These are phyloP conservation scores for Sterna hirundo DNA, from an alignment of 2,113 vertebrate genomes.

Conservation along the genomic window DNA sequence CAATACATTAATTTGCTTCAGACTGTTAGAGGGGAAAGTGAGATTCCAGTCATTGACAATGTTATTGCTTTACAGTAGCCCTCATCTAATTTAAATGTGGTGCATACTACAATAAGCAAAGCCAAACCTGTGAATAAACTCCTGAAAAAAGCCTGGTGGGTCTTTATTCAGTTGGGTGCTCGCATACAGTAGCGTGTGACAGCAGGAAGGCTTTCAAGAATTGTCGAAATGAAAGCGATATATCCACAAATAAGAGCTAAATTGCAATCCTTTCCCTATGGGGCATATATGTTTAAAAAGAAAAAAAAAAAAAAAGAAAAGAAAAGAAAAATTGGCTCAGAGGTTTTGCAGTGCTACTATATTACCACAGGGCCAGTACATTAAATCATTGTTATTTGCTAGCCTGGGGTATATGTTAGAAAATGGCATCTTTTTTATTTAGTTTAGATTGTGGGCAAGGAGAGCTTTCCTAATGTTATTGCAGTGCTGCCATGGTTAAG, in stretches of 20 bases:
- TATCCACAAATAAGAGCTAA: slow-evolving; percentile 67
- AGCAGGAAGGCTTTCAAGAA: slow-evolving; percentile 57
- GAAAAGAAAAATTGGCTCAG: slow-evolving; percentile 70
- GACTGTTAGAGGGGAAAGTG: slow-evolving; percentile 76
- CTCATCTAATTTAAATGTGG: slow-evolving; percentile 78
- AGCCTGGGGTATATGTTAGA: slow-evolving; percentile 50
- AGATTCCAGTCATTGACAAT: slow-evolving; percentile 73
- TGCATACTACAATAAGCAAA: slow-evolving; percentile 81
- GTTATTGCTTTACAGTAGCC: slow-evolving; percentile 75
- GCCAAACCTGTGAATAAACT: slow-evolving; percentile 85
- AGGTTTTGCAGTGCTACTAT: slow-evolving; percentile 61
- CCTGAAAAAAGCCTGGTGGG: slow-evolving; percentile 71
- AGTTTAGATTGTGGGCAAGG: slow-evolving; percentile 43
- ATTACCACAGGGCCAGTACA: slow-evolving; percentile 57
- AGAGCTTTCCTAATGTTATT: slow-evolving; percentile 56
- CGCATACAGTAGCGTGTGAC: neutral
- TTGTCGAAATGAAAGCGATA: slow-evolving; percentile 62
- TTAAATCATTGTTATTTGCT: slow-evolving; percentile 76
- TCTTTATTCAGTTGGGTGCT: slow-evolving; percentile 68
- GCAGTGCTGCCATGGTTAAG: slow-evolving; percentile 55
- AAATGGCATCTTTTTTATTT: slow-evolving; percentile 54
- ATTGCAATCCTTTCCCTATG: slow-evolving; percentile 70
- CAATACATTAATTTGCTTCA: slow-evolving; percentile 78
- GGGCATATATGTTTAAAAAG: slow-evolving; percentile 66
- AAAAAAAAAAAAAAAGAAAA: neutral